These are phyloP conservation scores for Chloropsis hardwickii DNA, from an alignment of 2,113 vertebrate genomes.

Conservation along the genomic window DNA sequence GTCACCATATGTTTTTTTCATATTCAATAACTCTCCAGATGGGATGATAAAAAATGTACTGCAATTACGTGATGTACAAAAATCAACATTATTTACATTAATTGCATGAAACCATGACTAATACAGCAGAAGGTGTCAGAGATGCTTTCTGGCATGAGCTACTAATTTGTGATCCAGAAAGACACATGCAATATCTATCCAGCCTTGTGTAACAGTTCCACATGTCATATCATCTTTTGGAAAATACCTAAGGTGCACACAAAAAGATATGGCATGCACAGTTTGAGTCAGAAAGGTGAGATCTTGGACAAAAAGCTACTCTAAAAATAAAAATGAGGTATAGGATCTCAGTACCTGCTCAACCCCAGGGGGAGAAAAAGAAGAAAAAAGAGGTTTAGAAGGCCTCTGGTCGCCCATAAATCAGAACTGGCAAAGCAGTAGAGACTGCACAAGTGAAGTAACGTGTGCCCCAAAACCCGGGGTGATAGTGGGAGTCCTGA, in stretches of 20 bases:
- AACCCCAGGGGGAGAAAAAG: rapidly evolving
- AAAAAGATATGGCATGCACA: neutral
- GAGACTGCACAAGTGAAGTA: neutral
- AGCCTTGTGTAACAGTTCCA: neutral
- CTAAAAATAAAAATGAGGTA: neutral
- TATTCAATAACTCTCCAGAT: neutral
- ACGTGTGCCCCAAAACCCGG: neutral
- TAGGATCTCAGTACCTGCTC: neutral
- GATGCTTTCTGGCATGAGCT: neutral
- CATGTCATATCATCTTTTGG: neutral
- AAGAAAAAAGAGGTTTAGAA: neutral
- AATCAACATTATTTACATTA: neutral
- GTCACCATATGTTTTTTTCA: neutral
- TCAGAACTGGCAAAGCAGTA: neutral
- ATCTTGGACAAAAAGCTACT: neutral
- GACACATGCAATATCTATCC: neutral
- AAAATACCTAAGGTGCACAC: neutral
- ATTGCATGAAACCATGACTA: neutral
- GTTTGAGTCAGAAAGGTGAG: neutral
- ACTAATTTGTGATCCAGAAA: neutral
- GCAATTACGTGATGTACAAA: neutral
- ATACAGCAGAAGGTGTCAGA: neutral
- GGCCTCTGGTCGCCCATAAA: neutral
- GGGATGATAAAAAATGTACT: neutral
- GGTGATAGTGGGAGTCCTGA: neutral